These are phyloP conservation scores for Colossoma macropomum DNA, from an alignment of 2,113 vertebrate species.

Conservation along the genomic window DNA sequence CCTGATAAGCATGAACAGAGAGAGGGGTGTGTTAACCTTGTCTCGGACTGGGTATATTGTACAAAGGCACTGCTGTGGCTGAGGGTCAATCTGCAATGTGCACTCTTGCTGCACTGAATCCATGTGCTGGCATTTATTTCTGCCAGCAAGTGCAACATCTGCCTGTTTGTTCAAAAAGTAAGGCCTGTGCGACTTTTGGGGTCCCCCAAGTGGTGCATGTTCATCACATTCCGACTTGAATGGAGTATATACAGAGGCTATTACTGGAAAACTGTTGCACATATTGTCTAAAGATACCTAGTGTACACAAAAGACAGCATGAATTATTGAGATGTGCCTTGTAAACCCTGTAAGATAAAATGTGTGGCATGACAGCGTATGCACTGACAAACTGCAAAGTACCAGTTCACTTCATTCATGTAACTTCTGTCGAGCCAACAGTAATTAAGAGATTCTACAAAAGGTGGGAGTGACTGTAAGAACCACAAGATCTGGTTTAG, in stretches of 20 bases:
- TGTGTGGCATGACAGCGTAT: constrained; percentile 39
- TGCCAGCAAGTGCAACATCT: background rate
- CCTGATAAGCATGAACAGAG: too few species aligned
- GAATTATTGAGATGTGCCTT: constrained; percentile 71
- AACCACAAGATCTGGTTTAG: background rate
- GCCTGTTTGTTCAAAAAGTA: background rate
- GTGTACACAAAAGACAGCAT: constrained; percentile 71
- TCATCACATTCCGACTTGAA: background rate
- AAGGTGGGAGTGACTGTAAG: background rate
- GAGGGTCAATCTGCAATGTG: background rate
- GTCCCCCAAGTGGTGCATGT: background rate
- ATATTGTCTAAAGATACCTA: constrained; percentile 62
- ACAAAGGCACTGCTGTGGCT: background rate
- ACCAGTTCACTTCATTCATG: constrained; percentile 13
- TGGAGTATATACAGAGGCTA: background rate
- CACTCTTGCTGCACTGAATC: background rate
- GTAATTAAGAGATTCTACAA: background rate
- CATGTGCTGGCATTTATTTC: background rate
- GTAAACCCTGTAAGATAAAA: constrained; percentile 62
- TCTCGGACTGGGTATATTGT: background rate
- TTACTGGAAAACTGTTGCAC: constrained; percentile 66
- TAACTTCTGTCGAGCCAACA: background rate
- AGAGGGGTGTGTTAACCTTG: too few species aligned
- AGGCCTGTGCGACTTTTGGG: too few species aligned
- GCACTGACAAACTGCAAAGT: constrained; percentile 29